Percentiles rank a stretch among this genome's conserved stretches.
Evolutionary conservation across 2,888 invertebrate genomes (phyloP).

Genomic region (Volucella zonaria): DNA sequence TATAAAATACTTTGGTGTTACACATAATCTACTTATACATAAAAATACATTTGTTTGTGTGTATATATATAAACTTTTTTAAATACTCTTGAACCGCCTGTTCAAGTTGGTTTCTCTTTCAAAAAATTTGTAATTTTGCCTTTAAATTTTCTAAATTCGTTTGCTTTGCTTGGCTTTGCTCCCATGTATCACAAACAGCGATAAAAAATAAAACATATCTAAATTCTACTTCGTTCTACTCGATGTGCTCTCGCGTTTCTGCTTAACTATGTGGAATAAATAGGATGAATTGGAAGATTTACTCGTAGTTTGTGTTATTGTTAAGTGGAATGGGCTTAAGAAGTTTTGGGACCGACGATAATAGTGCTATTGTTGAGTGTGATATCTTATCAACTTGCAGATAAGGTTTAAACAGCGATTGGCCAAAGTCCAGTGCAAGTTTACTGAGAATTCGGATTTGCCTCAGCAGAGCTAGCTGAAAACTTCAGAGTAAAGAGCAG

Average conservation of each 20-base stretch:
- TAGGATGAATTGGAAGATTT: slow-evolving; percentile 50
- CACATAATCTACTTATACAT: slow-evolving; percentile 32
- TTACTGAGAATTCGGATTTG: too few species aligned
- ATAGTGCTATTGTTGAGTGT: too few species aligned
- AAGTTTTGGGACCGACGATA: neutral
- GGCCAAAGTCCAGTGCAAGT: too few species aligned
- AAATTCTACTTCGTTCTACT: neutral
- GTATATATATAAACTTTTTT: slow-evolving; percentile 28
- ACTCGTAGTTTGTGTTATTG: neutral
- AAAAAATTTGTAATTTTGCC: slow-evolving; percentile 52
- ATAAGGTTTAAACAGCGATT: too few species aligned
- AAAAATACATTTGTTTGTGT: slow-evolving; percentile 30
- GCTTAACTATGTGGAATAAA: slow-evolving; percentile 52
- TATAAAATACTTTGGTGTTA: slow-evolving; percentile 62
- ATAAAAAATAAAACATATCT: slow-evolving; percentile 9
- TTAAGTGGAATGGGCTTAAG: neutral
- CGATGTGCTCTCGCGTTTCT: neutral
- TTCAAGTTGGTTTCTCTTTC: slow-evolving; percentile 3
- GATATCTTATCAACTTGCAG: too few species aligned
- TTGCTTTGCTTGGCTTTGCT: slow-evolving; percentile 31
- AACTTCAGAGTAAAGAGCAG: too few species aligned
- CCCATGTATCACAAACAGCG: slow-evolving; percentile 47
- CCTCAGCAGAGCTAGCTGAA: too few species aligned
- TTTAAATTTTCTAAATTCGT: slow-evolving; percentile 49
- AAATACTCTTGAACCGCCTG: slow-evolving; percentile 24